These are phyloP conservation scores for Zosterops hypoxanthus DNA, from an alignment of 2,113 vertebrate species.

Conservation along the genomic window DNA sequence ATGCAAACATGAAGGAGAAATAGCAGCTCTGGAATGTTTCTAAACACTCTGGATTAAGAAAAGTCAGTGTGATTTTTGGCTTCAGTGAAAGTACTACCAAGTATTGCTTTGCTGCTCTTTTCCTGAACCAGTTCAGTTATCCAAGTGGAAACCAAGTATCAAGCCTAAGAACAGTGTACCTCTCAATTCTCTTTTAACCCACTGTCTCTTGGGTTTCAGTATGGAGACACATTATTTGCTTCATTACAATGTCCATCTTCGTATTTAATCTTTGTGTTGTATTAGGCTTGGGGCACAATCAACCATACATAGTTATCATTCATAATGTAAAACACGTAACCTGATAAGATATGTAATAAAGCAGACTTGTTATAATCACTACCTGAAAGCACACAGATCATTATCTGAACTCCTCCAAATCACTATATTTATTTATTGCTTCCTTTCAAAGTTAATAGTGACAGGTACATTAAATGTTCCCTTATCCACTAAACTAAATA, in stretches of 20 bases:
- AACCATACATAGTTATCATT: not conserved
- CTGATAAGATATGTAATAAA: slow-evolving; percentile 46
- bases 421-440: not conserved
- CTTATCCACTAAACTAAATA: not conserved
- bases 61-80: not conserved
- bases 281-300: not conserved
- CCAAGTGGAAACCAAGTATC: not conserved
- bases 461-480: not conserved
- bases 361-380: not conserved
- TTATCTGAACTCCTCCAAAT: not conserved
- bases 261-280: not conserved
- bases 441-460: not conserved
- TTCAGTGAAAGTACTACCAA: not conserved
- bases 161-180: not conserved
- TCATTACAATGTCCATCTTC: not conserved
- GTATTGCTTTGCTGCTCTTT: not conserved
- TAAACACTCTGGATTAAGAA: not conserved
- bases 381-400: not conserved
- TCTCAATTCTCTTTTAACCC: not conserved
- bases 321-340: slow-evolving; percentile 9
- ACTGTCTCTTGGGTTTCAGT: not conserved
- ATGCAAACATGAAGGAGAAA: not conserved
- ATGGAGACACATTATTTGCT: not conserved
- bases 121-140: not conserved
- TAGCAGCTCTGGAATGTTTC: not conserved